Conservation (phyloP, 2,113 vertebrate species). For the Nothobranchius furzeri region DNA sequence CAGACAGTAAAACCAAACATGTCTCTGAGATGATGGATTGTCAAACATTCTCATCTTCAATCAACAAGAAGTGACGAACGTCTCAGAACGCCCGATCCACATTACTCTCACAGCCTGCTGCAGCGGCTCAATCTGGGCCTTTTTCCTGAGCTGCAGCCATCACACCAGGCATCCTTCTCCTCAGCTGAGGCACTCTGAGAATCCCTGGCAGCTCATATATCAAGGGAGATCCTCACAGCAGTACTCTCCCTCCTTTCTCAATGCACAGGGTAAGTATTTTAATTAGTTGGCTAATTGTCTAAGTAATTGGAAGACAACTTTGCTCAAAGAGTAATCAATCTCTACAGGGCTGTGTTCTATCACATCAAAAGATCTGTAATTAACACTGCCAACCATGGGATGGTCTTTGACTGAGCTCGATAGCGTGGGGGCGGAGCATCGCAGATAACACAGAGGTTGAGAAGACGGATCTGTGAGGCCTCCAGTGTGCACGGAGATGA, state of each 20-base stretch:
- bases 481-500: slow-evolving; percentile 61
- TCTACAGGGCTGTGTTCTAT: slow-evolving; percentile 97
- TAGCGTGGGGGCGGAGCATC: slow-evolving; percentile 74
- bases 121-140: slow-evolving; percentile 32
- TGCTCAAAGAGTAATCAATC: slow-evolving; percentile 99
- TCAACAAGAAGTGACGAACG: slow-evolving; percentile 49
- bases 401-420: slow-evolving; percentile 76
- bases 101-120: slow-evolving; percentile 36
- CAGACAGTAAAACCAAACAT: slow-evolving; percentile 12
- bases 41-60: slow-evolving; percentile 52
- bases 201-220: slow-evolving; percentile 87
- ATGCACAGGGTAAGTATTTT: slow-evolving; percentile 98
- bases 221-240: slow-evolving; percentile 81
- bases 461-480: slow-evolving; percentile 67
- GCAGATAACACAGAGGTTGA: slow-evolving; percentile 74
- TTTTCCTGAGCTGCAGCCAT: slow-evolving; percentile 34
- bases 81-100: slow-evolving; percentile 43
- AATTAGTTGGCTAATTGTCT: slow-evolving; percentile 99
- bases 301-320: slow-evolving; percentile 99
- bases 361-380: slow-evolving; percentile 98
- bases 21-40: slow-evolving; percentile 20
- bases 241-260: slow-evolving; percentile 86
- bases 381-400: slow-evolving; percentile 88
- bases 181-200: slow-evolving; percentile 66
- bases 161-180: slow-evolving; percentile 54